Conservation (phyloP, 2,797 vertebrate genomes). For the Hyperoplus lanceolatus region DNA sequence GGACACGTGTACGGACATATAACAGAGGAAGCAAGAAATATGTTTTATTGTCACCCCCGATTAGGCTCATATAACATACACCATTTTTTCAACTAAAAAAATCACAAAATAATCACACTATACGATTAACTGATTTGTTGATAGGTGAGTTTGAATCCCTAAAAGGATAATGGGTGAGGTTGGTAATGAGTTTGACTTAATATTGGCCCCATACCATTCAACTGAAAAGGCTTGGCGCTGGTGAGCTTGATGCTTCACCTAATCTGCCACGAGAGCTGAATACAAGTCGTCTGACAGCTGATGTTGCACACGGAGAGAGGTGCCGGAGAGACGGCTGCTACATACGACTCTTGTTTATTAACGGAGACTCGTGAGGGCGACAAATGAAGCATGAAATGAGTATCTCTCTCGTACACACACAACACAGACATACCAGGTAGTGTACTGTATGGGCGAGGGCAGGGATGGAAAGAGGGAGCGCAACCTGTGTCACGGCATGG, state of each 20-base stretch:
- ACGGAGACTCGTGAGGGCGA: constrained; percentile 65
- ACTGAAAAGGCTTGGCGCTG: constrained; percentile 10
- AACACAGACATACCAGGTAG: constrained; percentile 69
- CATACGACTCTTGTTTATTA: constrained; percentile 79
- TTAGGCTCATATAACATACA: constrained; percentile 14
- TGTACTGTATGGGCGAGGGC: constrained; percentile 36
- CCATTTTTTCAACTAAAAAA: constrained; percentile 26
- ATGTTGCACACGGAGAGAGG: constrained; percentile 12
- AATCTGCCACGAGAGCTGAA: constrained; percentile 45
- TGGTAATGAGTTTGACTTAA: constrained; percentile 54
- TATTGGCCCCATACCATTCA: constrained; percentile 7
- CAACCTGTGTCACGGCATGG: constrained; percentile 51
- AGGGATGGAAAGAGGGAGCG: constrained; percentile 44
- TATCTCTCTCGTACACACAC: constrained; percentile 46
- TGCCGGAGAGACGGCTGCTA: constrained; percentile 43
- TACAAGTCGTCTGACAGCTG: constrained; percentile 53
- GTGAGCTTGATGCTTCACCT: constrained; percentile 45
- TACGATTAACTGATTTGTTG: constrained; percentile 37
- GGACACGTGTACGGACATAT: constrained; percentile 23
- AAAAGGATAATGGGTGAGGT: constrained; percentile 37
- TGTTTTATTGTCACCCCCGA: constrained; percentile 15
- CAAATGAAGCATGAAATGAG: constrained; percentile 84
- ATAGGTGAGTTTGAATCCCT: constrained; percentile 51
- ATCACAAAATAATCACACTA: constrained; percentile 29
- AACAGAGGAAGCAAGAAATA: constrained; percentile 12